A percentile compares a stretch with the other conserved stretches of the same genome.
Evolutionary conservation across 1,140 invertebrate genomes (phyloP).

Genomic region (Pseudachorutes palmiensis): DNA sequence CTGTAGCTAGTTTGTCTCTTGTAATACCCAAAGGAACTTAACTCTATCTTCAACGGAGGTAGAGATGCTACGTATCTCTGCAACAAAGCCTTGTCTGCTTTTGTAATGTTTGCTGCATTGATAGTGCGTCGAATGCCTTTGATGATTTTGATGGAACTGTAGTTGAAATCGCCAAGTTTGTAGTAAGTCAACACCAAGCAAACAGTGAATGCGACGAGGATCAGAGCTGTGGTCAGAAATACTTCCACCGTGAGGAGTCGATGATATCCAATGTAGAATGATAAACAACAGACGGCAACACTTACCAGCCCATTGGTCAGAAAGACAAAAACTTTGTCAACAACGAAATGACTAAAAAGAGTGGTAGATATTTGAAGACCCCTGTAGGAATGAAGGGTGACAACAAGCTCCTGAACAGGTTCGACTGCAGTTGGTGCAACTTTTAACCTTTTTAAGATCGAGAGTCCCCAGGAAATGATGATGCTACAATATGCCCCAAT

Average conservation of each 20-base stretch:
- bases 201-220: background rate
- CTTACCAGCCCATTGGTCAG: no score
- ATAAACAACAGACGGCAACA: background rate
- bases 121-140: background rate
- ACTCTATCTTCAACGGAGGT: background rate
- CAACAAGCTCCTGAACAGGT: no score
- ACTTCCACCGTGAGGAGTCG: background rate
- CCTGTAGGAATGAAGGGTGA: no score
- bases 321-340: no score
- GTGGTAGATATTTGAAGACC: no score
- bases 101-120: background rate
- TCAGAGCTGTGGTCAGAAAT: background rate
- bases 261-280: slow-evolving; percentile 1
- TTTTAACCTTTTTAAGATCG: no score
- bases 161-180: background rate
- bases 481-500: no score
- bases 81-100: background rate
- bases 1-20: background rate
- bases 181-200: background rate
- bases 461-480: no score
- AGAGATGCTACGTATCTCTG: background rate
- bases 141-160: background rate
- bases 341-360: no score
- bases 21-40: background rate
- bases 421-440: no score